phyloP scores from a whole-genome alignment of 2,113 vertebrate species.

The Pithys albifrons region DNA sequence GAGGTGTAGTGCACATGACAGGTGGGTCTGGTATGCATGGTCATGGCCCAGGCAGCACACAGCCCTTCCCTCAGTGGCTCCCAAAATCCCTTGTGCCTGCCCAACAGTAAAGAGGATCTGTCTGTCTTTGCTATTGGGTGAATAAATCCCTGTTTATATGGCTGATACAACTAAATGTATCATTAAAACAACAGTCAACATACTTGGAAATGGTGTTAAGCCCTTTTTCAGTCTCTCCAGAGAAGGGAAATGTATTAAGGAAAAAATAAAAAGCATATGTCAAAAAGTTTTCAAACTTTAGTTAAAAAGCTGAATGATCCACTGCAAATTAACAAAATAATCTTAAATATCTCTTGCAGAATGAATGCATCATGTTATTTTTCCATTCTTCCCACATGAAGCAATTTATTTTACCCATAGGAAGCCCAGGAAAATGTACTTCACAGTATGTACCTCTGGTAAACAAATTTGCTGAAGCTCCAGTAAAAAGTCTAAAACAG shows the following conservation, averaged over 20 bases:
- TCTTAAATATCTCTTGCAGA: neutral
- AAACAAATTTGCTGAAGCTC: constrained; percentile 32
- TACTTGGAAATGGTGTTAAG: neutral
- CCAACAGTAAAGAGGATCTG: neutral
- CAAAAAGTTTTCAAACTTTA: neutral
- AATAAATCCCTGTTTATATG: neutral
- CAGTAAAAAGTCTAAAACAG: constrained; percentile 10
- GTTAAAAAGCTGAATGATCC: neutral
- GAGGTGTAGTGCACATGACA: neutral
- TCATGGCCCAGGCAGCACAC: neutral
- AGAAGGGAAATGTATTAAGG: neutral
- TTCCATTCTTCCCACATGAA: neutral
- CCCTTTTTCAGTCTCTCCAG: neutral
- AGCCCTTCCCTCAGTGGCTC: neutral
- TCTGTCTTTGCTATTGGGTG: neutral
- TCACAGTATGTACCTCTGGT: neutral
- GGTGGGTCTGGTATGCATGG: no score
- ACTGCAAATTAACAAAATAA: neutral
- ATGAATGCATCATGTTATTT: neutral
- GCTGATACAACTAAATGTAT: neutral
- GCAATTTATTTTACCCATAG: neutral
- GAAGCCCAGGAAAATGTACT: neutral
- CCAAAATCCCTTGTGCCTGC: neutral
- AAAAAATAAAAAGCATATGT: neutral
- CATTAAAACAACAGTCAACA: neutral